Evolutionary conservation across 2,797 vertebrate species (phyloP).

Genomic region (Adrianichthys oophorus): DNA sequence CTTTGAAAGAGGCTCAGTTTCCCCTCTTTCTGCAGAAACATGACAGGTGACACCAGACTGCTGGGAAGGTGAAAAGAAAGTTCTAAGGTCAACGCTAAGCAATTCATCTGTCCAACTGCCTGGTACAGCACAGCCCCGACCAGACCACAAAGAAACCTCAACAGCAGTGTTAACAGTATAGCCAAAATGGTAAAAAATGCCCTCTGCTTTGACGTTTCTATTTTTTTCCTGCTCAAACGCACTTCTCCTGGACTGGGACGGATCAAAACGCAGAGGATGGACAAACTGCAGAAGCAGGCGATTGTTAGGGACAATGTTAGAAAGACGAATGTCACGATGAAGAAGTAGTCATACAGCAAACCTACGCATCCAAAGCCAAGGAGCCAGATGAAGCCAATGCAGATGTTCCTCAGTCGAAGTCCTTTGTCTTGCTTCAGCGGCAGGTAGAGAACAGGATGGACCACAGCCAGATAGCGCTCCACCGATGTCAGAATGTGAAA

Average conservation of each 20-base stretch:
- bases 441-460: conserved; percentile 14
- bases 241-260: conserved; percentile 28
- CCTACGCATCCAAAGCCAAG: background rate
- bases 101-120: rapidly evolving
- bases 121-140: rapidly evolving
- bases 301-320: rapidly evolving
- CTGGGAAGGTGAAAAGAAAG: conserved; percentile 2
- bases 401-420: background rate
- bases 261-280: conserved; percentile 26
- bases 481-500: conserved; percentile 18
- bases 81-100: rapidly evolving
- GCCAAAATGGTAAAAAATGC: conserved; percentile 16
- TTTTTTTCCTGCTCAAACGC: background rate
- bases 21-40: conserved; percentile 22
- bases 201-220: conserved; percentile 15
- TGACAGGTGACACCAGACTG: conserved; percentile 31
- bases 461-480: conserved; percentile 17
- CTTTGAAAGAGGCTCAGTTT: too few species aligned
- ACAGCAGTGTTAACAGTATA: conserved; percentile 5
- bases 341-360: rapidly evolving
- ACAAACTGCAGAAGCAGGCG: conserved; percentile 23
- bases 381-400: background rate
- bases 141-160: background rate
- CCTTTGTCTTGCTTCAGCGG: conserved; percentile 1
- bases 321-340: rapidly evolving